Base-by-base conservation (phyloP, 1,140 invertebrate species). In the Octopus bimaculoides region DNA sequence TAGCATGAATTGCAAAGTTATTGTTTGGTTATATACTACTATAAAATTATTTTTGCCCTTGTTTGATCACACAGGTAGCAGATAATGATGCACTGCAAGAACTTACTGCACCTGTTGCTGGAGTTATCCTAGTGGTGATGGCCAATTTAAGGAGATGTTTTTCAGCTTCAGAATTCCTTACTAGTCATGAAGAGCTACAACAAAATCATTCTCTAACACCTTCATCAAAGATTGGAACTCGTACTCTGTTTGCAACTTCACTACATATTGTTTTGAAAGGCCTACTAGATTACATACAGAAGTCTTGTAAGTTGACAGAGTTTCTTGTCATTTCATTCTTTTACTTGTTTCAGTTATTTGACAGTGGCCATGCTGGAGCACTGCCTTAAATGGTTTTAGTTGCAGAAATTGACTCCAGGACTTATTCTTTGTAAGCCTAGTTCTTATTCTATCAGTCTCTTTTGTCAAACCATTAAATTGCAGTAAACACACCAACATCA, bases 261-360 rank as follows among this genome's bases (percentile, higher is more conserved):
- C 83, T 92, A 6, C 89, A 91, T 79, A 87, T 91, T 26, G 91
- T 92, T n/a, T 85, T 92, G 10, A 89, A 89, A 78, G 90, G 90
- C 20, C 82, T 93, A 8, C 85, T 92, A 52, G 90, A 92, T 61
- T 92, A 92, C 86, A 90, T 92, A 53, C 81, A 92, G 8, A 88
- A 87, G 84, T 90, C 90, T 75, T 90, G 91, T 92, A 81, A 87
- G 86, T 86, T 71, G 77, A 52, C 9, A 52, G 17, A n/a, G 69
- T 41, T 41, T 41, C 26, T 41, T 41, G 1, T 41, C 26, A 41
- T 41, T 41, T 41, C 3, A 41, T 41, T 41, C 26, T 41, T 41
- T 41, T 41, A 41, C 26, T 41, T 41, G 26, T 41, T 41, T 41
- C 26, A 41, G 26, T 41, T 3, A 41, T 41, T 41, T 41, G 26